A percentile compares a stretch with the other conserved stretches of the same genome.
These are phyloP conservation scores for Chrysemys picta DNA, from an alignment of 2,113 vertebrate species.

Conservation along the genomic window DNA sequence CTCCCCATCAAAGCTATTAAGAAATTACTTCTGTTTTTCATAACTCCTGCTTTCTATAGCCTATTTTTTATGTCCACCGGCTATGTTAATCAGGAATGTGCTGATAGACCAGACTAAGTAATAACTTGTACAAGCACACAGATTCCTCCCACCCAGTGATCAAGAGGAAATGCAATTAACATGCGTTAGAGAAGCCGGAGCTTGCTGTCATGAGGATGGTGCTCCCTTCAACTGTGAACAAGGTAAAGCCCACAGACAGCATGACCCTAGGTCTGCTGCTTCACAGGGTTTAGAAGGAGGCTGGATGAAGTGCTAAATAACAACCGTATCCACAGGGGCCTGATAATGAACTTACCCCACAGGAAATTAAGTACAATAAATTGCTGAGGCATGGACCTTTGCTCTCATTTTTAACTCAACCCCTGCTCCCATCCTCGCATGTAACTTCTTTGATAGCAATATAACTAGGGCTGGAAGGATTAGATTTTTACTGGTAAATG, in stretches of 20 bases:
- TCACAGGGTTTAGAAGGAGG: conserved; percentile 53
- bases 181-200: conserved; percentile 81
- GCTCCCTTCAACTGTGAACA: conserved; percentile 65
- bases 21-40: conserved; percentile 52
- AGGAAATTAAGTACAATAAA: conserved; percentile 63
- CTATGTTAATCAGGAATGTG: conserved; percentile 81
- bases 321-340: conserved; percentile 12
- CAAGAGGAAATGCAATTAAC: conserved; percentile 87
- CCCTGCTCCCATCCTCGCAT: not conserved
- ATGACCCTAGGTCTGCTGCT: conserved; percentile 51
- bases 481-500: not conserved
- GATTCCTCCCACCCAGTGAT: conserved; percentile 84
- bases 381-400: not conserved
- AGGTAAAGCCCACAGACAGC: conserved; percentile 51
- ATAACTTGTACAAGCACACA: conserved; percentile 74
- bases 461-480: not conserved
- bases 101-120: conserved; percentile 78
- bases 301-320: conserved; percentile 64
- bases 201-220: conserved; percentile 72
- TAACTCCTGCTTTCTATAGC: conserved; percentile 61
- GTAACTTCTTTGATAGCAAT: not conserved
- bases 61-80: conserved; percentile 47
- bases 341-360: conserved; percentile 12
- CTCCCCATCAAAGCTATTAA: not conserved
- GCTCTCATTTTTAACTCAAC: conserved; percentile 5